phyloP scores from a whole-genome alignment of 2,113 vertebrate genomes.

The Falco punctatus region DNA sequence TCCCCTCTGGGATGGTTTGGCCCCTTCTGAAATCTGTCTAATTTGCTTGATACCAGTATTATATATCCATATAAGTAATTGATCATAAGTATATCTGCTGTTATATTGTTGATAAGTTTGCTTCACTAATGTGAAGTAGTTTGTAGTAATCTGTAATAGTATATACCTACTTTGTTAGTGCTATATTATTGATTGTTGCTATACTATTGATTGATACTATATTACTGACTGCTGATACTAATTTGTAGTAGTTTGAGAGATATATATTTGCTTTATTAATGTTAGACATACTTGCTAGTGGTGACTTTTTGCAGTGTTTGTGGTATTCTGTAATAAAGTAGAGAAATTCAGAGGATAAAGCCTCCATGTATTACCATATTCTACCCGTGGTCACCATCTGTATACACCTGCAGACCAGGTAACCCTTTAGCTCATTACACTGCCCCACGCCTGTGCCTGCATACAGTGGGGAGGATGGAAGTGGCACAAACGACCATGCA shows the following conservation, averaged over 20 bases:
- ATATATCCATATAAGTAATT: no score
- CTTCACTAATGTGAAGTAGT: background rate
- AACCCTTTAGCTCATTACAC: background rate
- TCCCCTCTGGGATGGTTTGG: no score
- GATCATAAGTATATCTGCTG: no score
- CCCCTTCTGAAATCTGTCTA: no score
- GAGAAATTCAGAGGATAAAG: background rate
- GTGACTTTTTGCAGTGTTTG: background rate
- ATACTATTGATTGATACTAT: background rate
- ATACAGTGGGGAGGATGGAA: background rate
- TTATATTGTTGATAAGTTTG: no score
- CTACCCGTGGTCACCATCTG: background rate
- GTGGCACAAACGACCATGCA: rapidly evolving
- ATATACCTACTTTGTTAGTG: background rate
- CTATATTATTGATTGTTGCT: background rate
- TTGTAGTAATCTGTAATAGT: background rate
- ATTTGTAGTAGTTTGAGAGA: background rate
- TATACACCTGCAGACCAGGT: no score
- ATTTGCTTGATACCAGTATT: no score
- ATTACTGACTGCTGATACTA: background rate
- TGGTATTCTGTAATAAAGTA: background rate
- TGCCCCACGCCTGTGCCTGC: background rate
- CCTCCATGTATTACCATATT: background rate
- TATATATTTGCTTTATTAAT: background rate
- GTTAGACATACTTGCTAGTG: background rate